Evolutionary conservation across 2,888 invertebrate genomes (phyloP).

Genomic region (Coenonympha arcania): DNA sequence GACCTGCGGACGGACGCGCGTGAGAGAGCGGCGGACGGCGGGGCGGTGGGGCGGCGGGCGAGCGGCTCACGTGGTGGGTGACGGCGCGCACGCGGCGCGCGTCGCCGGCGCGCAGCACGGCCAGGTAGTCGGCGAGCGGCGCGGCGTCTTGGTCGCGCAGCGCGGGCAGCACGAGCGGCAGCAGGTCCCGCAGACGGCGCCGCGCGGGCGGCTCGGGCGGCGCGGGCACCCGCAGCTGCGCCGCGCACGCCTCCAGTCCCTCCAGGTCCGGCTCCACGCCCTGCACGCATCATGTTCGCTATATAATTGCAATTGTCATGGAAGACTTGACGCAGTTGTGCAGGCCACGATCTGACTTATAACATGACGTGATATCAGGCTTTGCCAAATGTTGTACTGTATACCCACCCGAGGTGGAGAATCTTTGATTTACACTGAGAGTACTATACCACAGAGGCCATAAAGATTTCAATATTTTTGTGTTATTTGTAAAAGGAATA

Average conservation of each 20-base stretch:
- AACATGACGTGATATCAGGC: too few relatives aligned
- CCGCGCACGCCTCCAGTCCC: slow-evolving; percentile 84
- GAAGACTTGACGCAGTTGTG: too few relatives aligned
- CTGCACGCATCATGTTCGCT: not conserved
- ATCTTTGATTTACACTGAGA: too few relatives aligned
- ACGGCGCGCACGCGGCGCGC: slow-evolving; percentile 77
- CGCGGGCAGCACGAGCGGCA: slow-evolving; percentile 94
- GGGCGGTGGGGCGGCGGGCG: slow-evolving; percentile 78
- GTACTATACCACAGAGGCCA: too few relatives aligned
- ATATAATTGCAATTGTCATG: too few relatives aligned
- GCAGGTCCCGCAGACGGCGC: too few relatives aligned
- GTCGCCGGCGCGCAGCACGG: slow-evolving; percentile 90
- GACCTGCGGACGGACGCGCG: slow-evolving; percentile 90
- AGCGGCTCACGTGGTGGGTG: slow-evolving; percentile 69
- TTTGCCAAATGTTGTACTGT: too few relatives aligned
- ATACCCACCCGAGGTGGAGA: too few relatives aligned
- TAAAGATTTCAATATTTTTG: too few relatives aligned
- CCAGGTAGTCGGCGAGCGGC: slow-evolving; percentile 81
- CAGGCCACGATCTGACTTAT: too few relatives aligned
- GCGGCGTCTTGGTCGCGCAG: slow-evolving; percentile 87
- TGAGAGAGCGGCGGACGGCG: slow-evolving; percentile 78
- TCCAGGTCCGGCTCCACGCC: slow-evolving; percentile 77
- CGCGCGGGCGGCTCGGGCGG: slow-evolving; percentile 75
- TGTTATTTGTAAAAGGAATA: too few relatives aligned
- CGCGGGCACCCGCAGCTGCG: slow-evolving; percentile 82